Evolutionary conservation across 2,113 vertebrate genomes (phyloP).

Genomic region (Delphinapterus leucas): DNA sequence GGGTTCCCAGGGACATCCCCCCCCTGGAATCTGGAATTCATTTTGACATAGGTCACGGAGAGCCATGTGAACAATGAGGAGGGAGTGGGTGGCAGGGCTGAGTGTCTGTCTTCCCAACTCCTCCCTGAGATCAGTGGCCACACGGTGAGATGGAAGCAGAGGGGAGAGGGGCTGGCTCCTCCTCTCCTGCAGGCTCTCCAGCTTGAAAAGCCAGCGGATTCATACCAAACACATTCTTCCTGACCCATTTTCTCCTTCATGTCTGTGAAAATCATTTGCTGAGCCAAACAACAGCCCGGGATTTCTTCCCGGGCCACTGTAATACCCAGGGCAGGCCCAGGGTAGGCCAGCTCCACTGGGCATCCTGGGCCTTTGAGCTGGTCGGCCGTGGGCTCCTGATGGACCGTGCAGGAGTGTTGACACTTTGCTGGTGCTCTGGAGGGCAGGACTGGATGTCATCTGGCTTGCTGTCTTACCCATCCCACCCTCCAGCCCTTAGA

Average conservation of each 20-base stretch:
- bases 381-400: not conserved
- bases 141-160: not conserved
- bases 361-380: not conserved
- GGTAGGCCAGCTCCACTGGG: not conserved
- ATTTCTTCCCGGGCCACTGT: not conserved
- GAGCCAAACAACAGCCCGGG: not conserved
- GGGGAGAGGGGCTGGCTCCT: not conserved
- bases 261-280: not conserved
- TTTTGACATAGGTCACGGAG: conserved; percentile 8
- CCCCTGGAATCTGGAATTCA: conserved; percentile 50
- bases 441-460: not conserved
- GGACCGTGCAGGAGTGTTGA: not conserved
- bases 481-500: not conserved
- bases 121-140: not conserved
- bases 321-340: not conserved
- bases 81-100: not conserved
- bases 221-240: not conserved
- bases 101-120: not conserved
- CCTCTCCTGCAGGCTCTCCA: not conserved
- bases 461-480: no score
- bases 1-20: conserved; percentile 35
- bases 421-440: not conserved
- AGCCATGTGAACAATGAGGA: conserved; percentile 28
- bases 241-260: not conserved
- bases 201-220: not conserved